Percentiles rank a stretch among this genome's conserved stretches.
These are phyloP conservation scores for Scaptomyza polygonia DNA, from an alignment of 2,888 invertebrate species.

Conservation along the genomic window DNA sequence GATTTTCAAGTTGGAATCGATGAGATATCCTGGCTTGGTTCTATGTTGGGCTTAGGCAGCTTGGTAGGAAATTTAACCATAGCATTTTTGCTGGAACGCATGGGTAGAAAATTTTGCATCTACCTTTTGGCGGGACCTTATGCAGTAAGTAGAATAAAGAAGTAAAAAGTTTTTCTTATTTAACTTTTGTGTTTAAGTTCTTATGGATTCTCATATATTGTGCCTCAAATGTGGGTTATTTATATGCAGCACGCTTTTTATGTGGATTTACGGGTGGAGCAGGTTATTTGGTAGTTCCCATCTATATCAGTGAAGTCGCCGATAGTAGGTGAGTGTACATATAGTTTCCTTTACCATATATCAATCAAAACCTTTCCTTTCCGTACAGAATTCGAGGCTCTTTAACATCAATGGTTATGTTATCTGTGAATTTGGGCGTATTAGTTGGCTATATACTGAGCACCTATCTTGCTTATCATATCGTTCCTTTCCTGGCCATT, in stretches of 20 bases:
- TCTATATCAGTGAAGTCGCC: slow-evolving; percentile 82
- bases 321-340: slow-evolving; percentile 70
- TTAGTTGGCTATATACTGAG: slow-evolving; percentile 78
- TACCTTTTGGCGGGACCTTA: slow-evolving; percentile 76
- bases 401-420: slow-evolving; percentile 76
- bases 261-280: slow-evolving; percentile 82
- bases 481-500: slow-evolving; percentile 75
- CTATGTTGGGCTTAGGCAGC: slow-evolving; percentile 78
- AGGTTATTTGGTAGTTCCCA: slow-evolving; percentile 75
- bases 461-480: slow-evolving; percentile 74
- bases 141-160: slow-evolving; percentile 62
- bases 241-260: slow-evolving; percentile 80
- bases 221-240: slow-evolving; percentile 69
- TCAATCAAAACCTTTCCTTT: not conserved
- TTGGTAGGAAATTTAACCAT: slow-evolving; percentile 76
- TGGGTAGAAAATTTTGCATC: slow-evolving; percentile 78
- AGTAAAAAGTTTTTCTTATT: not conserved
- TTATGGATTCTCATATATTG: slow-evolving; percentile 80
- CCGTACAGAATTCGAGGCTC: slow-evolving; percentile 80
- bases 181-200: slow-evolving; percentile 49
- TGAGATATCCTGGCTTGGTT: slow-evolving; percentile 82
- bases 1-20: slow-evolving; percentile 62
- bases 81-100: slow-evolving; percentile 70
- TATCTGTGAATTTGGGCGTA: slow-evolving; percentile 80
- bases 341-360: too few species aligned